Percentiles rank a stretch among this genome's conserved stretches.
These are phyloP conservation scores for Zoanthus solanderi DNA, from an alignment of 92 coral and sea anemone genomes.

Conservation along the genomic window DNA sequence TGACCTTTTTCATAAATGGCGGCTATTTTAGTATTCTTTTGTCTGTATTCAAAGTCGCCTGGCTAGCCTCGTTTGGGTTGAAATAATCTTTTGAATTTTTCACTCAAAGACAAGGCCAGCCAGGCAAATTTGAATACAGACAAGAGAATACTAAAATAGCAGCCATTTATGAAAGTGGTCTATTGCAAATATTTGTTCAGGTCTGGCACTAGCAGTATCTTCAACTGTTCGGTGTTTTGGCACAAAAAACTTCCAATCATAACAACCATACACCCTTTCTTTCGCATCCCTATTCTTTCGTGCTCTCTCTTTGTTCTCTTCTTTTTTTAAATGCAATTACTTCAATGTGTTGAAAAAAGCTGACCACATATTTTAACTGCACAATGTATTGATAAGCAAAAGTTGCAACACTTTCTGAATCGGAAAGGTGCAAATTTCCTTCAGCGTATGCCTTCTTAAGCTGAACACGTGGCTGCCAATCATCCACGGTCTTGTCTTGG, in stretches of 20 bases:
- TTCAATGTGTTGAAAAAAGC: conserved; percentile 18
- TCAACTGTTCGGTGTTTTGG: conserved; percentile 18
- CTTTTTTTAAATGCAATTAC: conserved; percentile 16
- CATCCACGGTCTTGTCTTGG: neutral
- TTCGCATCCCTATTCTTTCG: conserved; percentile 34
- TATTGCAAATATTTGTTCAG: conserved; percentile 19
- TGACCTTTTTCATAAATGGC: too few relatives aligned
- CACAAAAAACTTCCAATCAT: conserved; percentile 32
- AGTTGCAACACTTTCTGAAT: conserved; percentile 46
- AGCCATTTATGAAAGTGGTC: too few relatives aligned
- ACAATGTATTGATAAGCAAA: conserved; percentile 46
- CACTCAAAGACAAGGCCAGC: too few relatives aligned
- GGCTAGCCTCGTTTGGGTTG: too few relatives aligned
- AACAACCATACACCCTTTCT: conserved; percentile 23
- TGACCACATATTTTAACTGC: conserved; percentile 36
- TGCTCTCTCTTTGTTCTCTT: conserved; percentile 19
- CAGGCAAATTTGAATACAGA: too few relatives aligned
- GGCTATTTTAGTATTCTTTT: too few relatives aligned
- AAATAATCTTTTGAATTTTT: too few relatives aligned
- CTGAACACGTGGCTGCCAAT: neutral
- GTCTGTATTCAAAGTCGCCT: too few relatives aligned
- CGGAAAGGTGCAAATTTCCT: conserved; percentile 28
- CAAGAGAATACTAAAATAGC: too few relatives aligned
- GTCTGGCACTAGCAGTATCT: conserved; percentile 42
- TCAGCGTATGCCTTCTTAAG: neutral